Base-by-base conservation (phyloP, 64 coral and sea anemone genomes). In the Porites australiensis region DNA sequence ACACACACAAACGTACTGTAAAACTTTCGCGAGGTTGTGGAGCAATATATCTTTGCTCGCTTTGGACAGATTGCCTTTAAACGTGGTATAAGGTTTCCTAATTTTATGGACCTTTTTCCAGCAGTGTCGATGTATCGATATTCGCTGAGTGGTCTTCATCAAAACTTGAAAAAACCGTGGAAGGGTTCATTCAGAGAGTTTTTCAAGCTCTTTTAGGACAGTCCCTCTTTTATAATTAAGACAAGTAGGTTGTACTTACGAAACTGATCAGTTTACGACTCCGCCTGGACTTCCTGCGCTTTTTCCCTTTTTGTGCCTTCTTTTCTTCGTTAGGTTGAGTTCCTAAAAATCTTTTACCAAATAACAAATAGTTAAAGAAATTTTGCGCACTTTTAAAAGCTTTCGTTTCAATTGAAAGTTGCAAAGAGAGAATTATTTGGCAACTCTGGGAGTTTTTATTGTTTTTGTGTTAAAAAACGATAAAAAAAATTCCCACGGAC, bases 301-400 rank as follows among this genome's bases (percentile, higher is more conserved):
- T 84, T 43, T 49, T 67, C 11, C 21, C 55, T 13, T 62, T 68
- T n/a, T 18, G 53, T 13, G 77, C 8, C 21, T 69, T 84, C 16
- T 3, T 84, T 22, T 84, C 81, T 16, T 68, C 81, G 62, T 13
- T 66, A 64, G 20, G 48, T 19, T 63, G 14, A 69, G 45, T 51
- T 50, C 81, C 81, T 84, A 22, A 11, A 84, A 84, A 45, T 84
- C 81, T 84, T 84, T 52, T 9, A 50, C 9, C n/a, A 2, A 62
- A 16, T 62, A 58, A 84, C 64, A 64, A 50, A 3, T 4, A 3
- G 9, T 50, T 13, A 8, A 3, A 47, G 13, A n/a, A 5, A 47
- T 74, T 74, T 37, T 37, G 27, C 1, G 27, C 27, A 37, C 27
- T 37, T 37, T 37, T 37, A 37, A 37, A 37, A 37, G 27, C 27